Percentiles rank a stretch among this genome's conserved stretches.
Conservation (phyloP, 2,113 vertebrate species). For the Eurypyga helias region DNA sequence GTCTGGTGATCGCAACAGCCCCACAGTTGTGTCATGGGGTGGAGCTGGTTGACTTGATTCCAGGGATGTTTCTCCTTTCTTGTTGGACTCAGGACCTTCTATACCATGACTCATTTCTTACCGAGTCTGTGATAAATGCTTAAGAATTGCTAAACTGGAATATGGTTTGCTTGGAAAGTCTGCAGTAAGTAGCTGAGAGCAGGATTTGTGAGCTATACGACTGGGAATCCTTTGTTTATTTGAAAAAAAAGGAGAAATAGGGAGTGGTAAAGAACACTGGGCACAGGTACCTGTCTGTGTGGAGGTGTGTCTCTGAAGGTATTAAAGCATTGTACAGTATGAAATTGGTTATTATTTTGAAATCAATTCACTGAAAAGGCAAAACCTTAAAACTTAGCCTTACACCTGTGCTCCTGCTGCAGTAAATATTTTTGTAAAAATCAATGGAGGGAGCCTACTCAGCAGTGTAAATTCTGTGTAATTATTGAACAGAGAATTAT, state of each 20-base stretch:
- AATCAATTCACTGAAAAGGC: slow-evolving; percentile 28
- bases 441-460: slow-evolving; percentile 42
- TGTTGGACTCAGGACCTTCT: neutral
- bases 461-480: slow-evolving; percentile 34
- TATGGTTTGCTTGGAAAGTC: neutral
- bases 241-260: neutral
- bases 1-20: neutral
- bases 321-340: neutral
- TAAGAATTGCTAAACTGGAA: neutral
- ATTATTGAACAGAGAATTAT: slow-evolving; percentile 55
- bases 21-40: neutral
- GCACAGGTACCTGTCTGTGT: neutral
- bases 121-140: neutral
- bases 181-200: neutral
- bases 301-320: neutral
- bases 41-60: neutral
- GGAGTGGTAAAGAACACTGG: neutral
- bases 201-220: neutral
- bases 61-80: neutral
- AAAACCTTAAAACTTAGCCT: neutral
- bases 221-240: neutral
- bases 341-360: slow-evolving; percentile 4
- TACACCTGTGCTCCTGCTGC: slow-evolving; percentile 3
- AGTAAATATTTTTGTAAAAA: slow-evolving; percentile 54
- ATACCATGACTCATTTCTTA: neutral